These are phyloP conservation scores for Aurelia sp. DNA, from an alignment of 30 jellyfish, hydroid and myxozoan genomes.

Conservation along the genomic window DNA sequence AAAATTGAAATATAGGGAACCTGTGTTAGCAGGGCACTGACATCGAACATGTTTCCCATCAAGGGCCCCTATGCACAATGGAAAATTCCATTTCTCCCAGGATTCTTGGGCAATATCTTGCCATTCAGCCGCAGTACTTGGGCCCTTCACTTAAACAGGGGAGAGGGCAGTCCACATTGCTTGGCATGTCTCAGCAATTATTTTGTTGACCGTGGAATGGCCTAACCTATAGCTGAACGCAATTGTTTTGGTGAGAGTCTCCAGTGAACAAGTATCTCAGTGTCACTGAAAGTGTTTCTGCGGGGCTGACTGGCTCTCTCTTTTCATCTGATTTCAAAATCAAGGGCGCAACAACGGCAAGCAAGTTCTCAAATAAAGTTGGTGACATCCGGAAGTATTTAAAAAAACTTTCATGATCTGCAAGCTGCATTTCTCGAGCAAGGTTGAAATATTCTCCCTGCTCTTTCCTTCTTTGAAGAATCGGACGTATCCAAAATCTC, in stretches of 20 bases:
- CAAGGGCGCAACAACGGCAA: constrained; percentile 32
- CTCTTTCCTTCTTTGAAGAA: constrained; percentile 14
- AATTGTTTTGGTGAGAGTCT: constrained; percentile 20
- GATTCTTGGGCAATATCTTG: constrained; percentile 46
- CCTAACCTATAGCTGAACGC: constrained; percentile 36
- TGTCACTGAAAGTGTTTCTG: constrained; percentile 26
- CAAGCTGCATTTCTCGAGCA: constrained; percentile 47
- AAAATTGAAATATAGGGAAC: constrained; percentile 18
- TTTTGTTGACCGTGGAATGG: constrained; percentile 32
- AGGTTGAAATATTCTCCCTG: constrained; percentile 34
- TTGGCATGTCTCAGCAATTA: constrained; percentile 37
- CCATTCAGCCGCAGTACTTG: constrained; percentile 37
- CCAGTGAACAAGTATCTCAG: constrained; percentile 41
- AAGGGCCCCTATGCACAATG: constrained; percentile 42
- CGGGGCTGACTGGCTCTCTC: constrained; percentile 55
- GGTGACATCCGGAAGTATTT: constrained; percentile 46
- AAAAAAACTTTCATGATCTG: constrained; percentile 43
- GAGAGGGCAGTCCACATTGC: constrained; percentile 55
- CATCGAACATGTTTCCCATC: constrained; percentile 48
- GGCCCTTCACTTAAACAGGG: constrained; percentile 21
- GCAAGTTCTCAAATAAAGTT: constrained; percentile 21
- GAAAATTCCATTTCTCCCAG: no score
- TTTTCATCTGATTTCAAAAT: neutral
- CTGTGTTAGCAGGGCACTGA: constrained; percentile 42
- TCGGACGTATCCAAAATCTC: constrained; percentile 34